These are phyloP conservation scores for Agrotis exclamationis DNA, from an alignment of 2,888 invertebrate genomes.

Conservation along the genomic window DNA sequence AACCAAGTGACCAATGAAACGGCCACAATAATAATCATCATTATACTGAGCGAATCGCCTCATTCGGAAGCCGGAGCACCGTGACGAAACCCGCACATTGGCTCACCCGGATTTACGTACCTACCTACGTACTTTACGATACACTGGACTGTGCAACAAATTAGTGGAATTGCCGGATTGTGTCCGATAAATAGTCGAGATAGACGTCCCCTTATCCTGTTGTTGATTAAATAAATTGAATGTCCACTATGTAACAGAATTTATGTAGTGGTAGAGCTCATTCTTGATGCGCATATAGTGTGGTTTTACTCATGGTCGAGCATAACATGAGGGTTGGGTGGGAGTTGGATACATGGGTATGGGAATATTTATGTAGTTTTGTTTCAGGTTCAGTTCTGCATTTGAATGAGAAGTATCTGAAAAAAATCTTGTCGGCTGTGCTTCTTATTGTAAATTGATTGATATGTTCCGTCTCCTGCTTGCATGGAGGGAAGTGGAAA, in stretches of 20 bases:
- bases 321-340: too few relatives aligned
- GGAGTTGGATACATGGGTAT: too few relatives aligned
- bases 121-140: slow-evolving; percentile 29
- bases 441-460: too few relatives aligned
- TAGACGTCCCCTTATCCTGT: not conserved
- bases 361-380: too few relatives aligned
- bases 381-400: too few relatives aligned
- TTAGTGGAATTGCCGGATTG: slow-evolving; percentile 41
- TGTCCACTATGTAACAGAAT: too few relatives aligned
- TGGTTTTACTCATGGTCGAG: too few relatives aligned
- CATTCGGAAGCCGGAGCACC: slow-evolving; percentile 40
- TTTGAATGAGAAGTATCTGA: too few relatives aligned
- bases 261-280: not conserved
- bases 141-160: slow-evolving; percentile 39
- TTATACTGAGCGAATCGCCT: slow-evolving; percentile 12
- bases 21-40: slow-evolving; percentile 35
- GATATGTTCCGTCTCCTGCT: too few relatives aligned
- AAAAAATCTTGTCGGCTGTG: too few relatives aligned
- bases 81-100: slow-evolving; percentile 41
- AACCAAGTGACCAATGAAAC: not conserved
- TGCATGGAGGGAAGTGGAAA: too few relatives aligned
- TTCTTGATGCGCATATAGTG: not conserved
- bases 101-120: slow-evolving; percentile 35
- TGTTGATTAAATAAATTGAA: slow-evolving; percentile 24
- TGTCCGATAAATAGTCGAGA: slow-evolving; percentile 26